Percentiles rank a stretch among this genome's conserved stretches.
These are phyloP conservation scores for Gymnoscopelus microlampas DNA, from an alignment of 2,797 vertebrate genomes.

Conservation along the genomic window DNA sequence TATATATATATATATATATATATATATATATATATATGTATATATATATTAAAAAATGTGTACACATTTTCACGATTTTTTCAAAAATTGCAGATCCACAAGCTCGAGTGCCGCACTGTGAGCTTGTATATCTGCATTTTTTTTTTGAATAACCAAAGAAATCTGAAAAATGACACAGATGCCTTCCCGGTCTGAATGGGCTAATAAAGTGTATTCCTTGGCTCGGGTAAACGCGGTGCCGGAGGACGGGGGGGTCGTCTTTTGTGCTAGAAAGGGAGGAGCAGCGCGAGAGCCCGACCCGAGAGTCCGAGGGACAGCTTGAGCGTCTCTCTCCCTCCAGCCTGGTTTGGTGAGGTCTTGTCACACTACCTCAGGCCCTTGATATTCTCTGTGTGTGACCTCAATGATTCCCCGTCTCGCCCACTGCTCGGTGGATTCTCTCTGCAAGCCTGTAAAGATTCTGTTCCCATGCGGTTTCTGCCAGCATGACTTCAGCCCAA, in stretches of 20 bases:
- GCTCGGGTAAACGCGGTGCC: conserved; percentile 72
- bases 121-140: too few species aligned
- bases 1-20: too few species aligned
- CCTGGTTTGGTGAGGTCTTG: conserved; percentile 62
- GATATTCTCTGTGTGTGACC: conserved; percentile 69
- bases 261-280: conserved; percentile 76
- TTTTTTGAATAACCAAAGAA: too few species aligned
- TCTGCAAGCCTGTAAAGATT: conserved; percentile 8
- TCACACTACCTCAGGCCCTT: conserved; percentile 79
- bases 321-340: conserved; percentile 75
- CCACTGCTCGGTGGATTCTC: neutral
- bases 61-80: too few species aligned
- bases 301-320: conserved; percentile 81
- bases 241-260: conserved; percentile 83
- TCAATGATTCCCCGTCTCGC: conserved; percentile 62
- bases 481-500: conserved; percentile 21
- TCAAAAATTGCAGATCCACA: too few species aligned
- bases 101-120: too few species aligned
- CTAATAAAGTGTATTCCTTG: conserved; percentile 90
- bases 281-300: too few species aligned
- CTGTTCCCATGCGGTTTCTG: conserved; percentile 28
- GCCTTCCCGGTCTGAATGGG: too few species aligned
- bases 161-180: too few species aligned
- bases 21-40: too few species aligned
- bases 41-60: too few species aligned